Percentiles rank a stretch among this genome's conserved stretches.
Conservation (phyloP, 2,888 invertebrate species). For the Microctonus brassicae region DNA sequence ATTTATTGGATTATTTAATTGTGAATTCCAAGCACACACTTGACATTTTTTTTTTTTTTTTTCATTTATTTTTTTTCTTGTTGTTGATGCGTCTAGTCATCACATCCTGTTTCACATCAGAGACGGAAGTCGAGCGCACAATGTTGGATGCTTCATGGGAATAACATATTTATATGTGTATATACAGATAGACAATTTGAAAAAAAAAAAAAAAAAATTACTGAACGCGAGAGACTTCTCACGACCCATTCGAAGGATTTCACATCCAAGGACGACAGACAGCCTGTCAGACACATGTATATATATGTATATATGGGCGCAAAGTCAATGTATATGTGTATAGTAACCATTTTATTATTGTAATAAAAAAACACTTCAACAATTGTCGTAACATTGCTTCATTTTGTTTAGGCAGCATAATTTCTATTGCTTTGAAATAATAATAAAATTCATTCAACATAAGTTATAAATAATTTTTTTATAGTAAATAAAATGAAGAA, state of each 20-base stretch:
- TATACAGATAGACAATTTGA: not conserved
- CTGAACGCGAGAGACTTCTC: constrained; percentile 1
- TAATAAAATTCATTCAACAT: too few species aligned
- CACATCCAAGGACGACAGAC: not conserved
- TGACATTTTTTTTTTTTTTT: not conserved
- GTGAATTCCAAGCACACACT: too few species aligned
- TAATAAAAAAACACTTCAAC: too few species aligned
- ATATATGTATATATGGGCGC: not conserved
- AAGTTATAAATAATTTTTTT: too few species aligned
- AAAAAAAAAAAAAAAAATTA: not conserved
- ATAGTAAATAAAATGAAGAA: too few species aligned
- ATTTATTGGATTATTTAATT: not conserved
- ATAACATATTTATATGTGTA: too few species aligned
- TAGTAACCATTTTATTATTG: too few species aligned
- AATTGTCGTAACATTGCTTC: too few species aligned
- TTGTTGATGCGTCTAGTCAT: not conserved
- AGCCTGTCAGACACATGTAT: not conserved
- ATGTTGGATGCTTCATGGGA: not conserved
- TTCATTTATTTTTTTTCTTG: not conserved
- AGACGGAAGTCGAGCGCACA: not conserved
- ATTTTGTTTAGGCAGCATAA: too few species aligned
- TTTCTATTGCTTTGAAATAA: too few species aligned
- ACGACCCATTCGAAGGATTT: not conserved
- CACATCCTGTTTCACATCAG: not conserved
- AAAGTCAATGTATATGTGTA: too few species aligned